These are phyloP conservation scores for Neosalanx taihuensis DNA, from an alignment of 2,797 vertebrate species.

Conservation along the genomic window DNA sequence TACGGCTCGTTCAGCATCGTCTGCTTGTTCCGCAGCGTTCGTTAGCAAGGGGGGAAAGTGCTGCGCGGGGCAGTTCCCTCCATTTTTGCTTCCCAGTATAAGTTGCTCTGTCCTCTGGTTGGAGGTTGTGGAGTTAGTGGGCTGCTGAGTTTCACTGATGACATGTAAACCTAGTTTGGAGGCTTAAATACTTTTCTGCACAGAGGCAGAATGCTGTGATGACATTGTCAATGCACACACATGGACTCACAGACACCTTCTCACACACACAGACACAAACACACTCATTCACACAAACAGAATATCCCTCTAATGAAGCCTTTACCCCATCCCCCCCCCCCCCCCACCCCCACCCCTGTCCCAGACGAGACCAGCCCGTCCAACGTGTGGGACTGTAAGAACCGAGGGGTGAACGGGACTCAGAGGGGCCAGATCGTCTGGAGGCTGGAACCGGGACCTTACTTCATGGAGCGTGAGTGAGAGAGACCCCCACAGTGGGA, in stretches of 20 bases:
- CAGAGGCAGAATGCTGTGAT: neutral
- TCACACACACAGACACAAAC: neutral
- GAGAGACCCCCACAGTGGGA: neutral
- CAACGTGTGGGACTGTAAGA: constrained; percentile 99
- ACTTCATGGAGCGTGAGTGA: constrained; percentile 74
- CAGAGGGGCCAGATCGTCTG: constrained; percentile 98
- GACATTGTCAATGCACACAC: neutral
- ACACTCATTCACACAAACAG: neutral
- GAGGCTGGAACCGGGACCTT: constrained; percentile 92
- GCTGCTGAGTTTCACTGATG: constrained; percentile 62
- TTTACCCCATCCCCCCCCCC: neutral
- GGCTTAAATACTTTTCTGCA: constrained; percentile 16
- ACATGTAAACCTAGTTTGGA: constrained; percentile 37
- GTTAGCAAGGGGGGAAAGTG: constrained; percentile 58
- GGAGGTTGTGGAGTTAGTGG: constrained; percentile 47
- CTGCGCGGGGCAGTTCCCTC: constrained; percentile 19
- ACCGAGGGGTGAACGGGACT: constrained; percentile 93
- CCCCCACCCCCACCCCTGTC: neutral
- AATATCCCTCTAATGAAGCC: neutral
- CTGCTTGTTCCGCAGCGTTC: constrained; percentile 26
- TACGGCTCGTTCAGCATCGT: constrained; percentile 36
- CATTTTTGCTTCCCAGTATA: no score
- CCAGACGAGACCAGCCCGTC: constrained; percentile 95
- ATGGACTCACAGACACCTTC: no score
- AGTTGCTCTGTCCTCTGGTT: constrained; percentile 58